Base-by-base conservation (phyloP, 37 sponge, comb jelly and placozoan genomes). In the Aplysina aerophoba region DNA sequence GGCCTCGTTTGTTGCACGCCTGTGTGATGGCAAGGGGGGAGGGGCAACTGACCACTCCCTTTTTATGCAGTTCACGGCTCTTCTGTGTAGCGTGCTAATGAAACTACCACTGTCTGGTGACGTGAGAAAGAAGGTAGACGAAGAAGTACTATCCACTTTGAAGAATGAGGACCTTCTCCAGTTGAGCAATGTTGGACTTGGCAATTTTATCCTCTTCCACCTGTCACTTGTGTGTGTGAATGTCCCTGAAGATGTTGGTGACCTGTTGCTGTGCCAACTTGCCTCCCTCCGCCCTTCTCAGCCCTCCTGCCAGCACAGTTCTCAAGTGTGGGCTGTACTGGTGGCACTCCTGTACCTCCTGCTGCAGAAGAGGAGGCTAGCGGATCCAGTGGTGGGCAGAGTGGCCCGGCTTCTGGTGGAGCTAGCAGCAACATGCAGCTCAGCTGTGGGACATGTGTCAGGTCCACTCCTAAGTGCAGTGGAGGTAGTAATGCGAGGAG, bases 111-210 rank as follows among this genome's bases (percentile, higher is more conserved):
- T n/a, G 31, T 25, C 74, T 6, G 36, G 31, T 59, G 2, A 13
- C 4, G 24, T 66, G 31, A 73, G 85, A 74, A 67, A 57, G 39
- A 35, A 54, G 37, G 24, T 84, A 2, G 73, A 73, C 25, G 85
- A 74, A 58, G 39, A 41, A 57, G 55, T 86, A 67, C 60, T 66
- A 27, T 86, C 87, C 36, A 86, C 79, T 15, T 14, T 86, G 6
- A 80, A 86, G 65, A 77, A 58, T 19, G 53, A 71, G 24, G 37
- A 80, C 50, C 68, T 86, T 39, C 35, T 40, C 17, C 80, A 79
- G 35, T 30, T 77, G 55, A 79, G n/a, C 0, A 44, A 30, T 62
- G 67, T 38, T 20, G 87, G 87, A 15, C 69, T 86, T 0, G 36
- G 33, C 15, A 79, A 77, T 21, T 30, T 79, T 21, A 27, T 86